These are phyloP conservation scores for Holothuria leucospilota DNA, from an alignment of 53 echinoderm and acorn worm species.

Conservation along the genomic window DNA sequence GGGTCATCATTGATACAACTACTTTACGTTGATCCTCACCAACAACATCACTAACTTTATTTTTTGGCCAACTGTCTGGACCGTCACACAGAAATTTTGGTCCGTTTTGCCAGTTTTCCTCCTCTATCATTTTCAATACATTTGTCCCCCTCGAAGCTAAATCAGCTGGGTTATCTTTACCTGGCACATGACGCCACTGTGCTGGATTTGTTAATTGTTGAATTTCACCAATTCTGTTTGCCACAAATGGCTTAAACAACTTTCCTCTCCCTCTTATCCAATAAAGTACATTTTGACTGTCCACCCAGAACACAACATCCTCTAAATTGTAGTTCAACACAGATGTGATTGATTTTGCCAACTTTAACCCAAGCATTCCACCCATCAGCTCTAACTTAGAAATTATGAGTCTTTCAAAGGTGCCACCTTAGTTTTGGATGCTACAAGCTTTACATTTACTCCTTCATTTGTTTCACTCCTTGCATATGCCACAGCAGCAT, in stretches of 20 bases:
- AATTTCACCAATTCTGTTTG: constrained; percentile 63
- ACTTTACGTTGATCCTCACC: constrained; percentile 7
- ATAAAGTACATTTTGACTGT: constrained; percentile 15
- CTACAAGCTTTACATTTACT: not conserved
- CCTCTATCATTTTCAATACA: constrained; percentile 31
- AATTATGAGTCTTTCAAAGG: constrained; percentile 25
- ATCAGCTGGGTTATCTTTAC: constrained; percentile 55
- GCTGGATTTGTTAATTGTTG: constrained; percentile 18
- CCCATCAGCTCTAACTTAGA: constrained; percentile 37
- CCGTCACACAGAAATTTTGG: constrained; percentile 30
- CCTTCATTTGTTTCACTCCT: not conserved
- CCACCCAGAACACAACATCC: constrained; percentile 16
- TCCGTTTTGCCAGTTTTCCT: constrained; percentile 38
- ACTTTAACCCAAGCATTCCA: constrained; percentile 4
- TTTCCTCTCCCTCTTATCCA: constrained; percentile 21
- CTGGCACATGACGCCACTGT: constrained; percentile 62
- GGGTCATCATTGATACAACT: constrained; percentile 33
- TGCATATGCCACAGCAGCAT: constrained; percentile 45
- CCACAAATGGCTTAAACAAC: constrained; percentile 48
- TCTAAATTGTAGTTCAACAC: not conserved
- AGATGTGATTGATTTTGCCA: not conserved
- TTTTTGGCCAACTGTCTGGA: constrained; percentile 11
- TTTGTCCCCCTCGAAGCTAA: constrained; percentile 47
- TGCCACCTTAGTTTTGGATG: constrained; percentile 11
- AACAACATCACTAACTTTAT: constrained; percentile 28